These are phyloP conservation scores for Tadarida brasiliensis DNA, from an alignment of 2,797 vertebrate genomes.

Conservation along the genomic window DNA sequence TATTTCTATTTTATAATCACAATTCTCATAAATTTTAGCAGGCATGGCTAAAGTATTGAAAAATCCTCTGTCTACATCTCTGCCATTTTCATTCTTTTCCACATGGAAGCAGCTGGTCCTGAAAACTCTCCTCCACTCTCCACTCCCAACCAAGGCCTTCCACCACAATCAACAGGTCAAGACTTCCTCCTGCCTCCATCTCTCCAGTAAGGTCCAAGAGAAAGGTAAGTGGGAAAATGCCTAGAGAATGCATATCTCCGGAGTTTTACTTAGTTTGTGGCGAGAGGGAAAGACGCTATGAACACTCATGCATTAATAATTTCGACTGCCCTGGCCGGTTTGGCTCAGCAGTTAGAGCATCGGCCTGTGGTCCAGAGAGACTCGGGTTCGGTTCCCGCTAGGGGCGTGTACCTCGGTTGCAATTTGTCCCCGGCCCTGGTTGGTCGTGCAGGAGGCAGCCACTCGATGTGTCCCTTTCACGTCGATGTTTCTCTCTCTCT, in stretches of 20 bases:
- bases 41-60: background rate
- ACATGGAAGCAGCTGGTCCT: background rate
- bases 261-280: background rate
- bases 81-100: background rate
- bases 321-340: background rate
- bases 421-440: too few species aligned
- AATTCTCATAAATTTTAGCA: constrained; percentile 19
- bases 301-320: background rate
- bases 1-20: background rate
- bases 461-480: too few species aligned
- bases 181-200: background rate
- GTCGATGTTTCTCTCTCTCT: too few species aligned
- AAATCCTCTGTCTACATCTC: background rate
- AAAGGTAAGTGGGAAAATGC: constrained; percentile 17
- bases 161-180: background rate
- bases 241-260: background rate
- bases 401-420: too few species aligned
- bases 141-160: background rate
- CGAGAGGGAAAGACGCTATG: background rate
- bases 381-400: too few species aligned
- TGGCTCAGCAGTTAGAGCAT: too few species aligned
- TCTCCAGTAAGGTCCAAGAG: background rate
- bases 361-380: too few species aligned
- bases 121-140: background rate
- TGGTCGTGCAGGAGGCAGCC: too few species aligned